These are phyloP conservation scores for Patiria miniata DNA, from an alignment of 35 echinoderm and acorn worm genomes.

Conservation along the genomic window DNA sequence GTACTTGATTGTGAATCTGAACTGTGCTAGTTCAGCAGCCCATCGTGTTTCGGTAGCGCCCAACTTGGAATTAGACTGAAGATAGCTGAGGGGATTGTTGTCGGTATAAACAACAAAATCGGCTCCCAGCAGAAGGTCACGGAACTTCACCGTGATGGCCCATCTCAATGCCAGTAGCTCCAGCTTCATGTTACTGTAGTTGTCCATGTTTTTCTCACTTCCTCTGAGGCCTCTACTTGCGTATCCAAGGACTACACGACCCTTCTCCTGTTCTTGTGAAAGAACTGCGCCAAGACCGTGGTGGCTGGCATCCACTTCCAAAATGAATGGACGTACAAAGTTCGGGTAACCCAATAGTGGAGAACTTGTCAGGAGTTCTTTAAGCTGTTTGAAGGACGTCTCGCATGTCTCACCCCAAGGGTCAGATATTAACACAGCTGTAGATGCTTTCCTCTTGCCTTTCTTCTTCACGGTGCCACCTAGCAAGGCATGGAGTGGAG, in stretches of 20 bases:
- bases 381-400: conserved; percentile 38
- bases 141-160: conserved; percentile 77
- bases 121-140: conserved; percentile 50
- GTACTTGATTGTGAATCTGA: conserved; percentile 57
- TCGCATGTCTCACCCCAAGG: conserved; percentile 26
- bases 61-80: conserved; percentile 48
- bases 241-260: conserved; percentile 40
- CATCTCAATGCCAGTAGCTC: too few species aligned
- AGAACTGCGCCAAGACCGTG: conserved; percentile 56
- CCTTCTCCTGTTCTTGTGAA: conserved; percentile 39
- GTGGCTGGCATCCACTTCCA: too few species aligned
- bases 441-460: not conserved
- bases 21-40: conserved; percentile 59
- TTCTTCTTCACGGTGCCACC: conserved; percentile 14
- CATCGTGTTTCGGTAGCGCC: conserved; percentile 58
- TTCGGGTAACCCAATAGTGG: conserved; percentile 63
- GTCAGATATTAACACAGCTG: not conserved
- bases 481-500: conserved; percentile 34
- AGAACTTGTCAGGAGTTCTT: conserved; percentile 22
- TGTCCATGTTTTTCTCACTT: conserved; percentile 74
- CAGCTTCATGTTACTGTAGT: conserved; percentile 86
- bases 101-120: too few species aligned
- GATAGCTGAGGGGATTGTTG: too few species aligned
- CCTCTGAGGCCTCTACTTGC: conserved; percentile 54
- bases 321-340: conserved; percentile 63